These are phyloP conservation scores for Tonatia bakeri DNA, from an alignment of 2,113 vertebrate genomes.

Conservation along the genomic window DNA sequence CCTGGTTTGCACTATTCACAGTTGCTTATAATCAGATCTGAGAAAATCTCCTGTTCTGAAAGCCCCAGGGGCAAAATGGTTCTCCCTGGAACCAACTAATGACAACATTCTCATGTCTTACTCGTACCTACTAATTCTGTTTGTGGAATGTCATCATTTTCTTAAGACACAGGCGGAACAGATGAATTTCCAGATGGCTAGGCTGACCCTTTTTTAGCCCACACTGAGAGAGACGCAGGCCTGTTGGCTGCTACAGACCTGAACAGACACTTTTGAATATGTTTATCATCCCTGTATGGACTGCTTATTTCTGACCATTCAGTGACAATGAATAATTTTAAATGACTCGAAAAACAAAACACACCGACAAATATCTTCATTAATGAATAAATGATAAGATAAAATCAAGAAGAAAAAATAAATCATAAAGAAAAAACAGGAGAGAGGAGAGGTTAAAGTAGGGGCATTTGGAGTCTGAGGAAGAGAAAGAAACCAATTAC, in stretches of 20 bases:
- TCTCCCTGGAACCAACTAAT: not conserved
- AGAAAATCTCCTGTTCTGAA: conserved; percentile 1
- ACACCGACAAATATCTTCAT: not conserved
- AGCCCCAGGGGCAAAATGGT: not conserved
- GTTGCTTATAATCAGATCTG: not conserved
- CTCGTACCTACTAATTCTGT: not conserved
- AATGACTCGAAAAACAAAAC: conserved; percentile 14
- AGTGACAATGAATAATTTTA: not conserved
- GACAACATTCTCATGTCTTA: not conserved
- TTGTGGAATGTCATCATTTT: not conserved
- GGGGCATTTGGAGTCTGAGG: not conserved
- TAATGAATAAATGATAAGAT: not conserved
- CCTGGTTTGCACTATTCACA: not conserved
- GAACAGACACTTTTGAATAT: not conserved
- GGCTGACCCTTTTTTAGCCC: not conserved
- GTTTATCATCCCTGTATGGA: not conserved
- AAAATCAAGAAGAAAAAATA: not conserved
- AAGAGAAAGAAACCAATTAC: not conserved
- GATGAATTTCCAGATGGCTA: not conserved
- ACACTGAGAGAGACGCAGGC: not conserved
- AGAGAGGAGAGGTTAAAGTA: not conserved
- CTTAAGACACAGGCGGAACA: not conserved
- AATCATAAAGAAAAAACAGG: not conserved
- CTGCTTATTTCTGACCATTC: not conserved
- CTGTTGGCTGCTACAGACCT: not conserved